Evolutionary conservation across 1,140 invertebrate genomes (phyloP).

Genomic region (Leptestheria dahalacensis): DNA sequence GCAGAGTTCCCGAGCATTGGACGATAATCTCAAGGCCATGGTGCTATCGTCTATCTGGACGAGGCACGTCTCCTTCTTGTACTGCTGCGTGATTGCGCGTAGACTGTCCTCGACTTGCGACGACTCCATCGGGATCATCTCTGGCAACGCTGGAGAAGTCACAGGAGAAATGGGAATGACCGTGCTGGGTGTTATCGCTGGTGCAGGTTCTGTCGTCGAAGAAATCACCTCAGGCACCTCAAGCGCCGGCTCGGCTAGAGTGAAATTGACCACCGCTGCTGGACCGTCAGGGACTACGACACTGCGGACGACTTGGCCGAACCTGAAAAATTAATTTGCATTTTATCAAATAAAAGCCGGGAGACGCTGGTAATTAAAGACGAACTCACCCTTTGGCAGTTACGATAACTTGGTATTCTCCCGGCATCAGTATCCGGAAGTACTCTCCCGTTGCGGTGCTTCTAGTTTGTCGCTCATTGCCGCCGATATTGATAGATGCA

Average conservation of each 20-base stretch:
- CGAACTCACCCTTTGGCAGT: slow-evolving; percentile 38
- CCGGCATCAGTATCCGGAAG: slow-evolving; percentile 56
- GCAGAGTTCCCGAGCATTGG: background rate
- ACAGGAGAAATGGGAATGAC: too few relatives aligned
- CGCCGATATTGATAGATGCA: slow-evolving; percentile 51
- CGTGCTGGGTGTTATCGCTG: too few relatives aligned
- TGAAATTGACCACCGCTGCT: slow-evolving; percentile 55
- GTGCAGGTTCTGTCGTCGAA: background rate
- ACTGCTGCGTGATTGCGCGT: background rate
- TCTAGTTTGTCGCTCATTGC: slow-evolving; percentile 56
- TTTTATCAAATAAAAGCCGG: background rate
- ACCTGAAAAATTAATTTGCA: slow-evolving; percentile 31
- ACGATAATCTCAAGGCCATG: background rate
- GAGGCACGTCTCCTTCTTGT: background rate
- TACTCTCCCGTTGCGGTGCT: slow-evolving; percentile 52
- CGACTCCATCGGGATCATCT: background rate
- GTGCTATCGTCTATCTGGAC: background rate
- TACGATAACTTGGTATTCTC: slow-evolving; percentile 47
- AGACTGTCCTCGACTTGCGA: background rate
- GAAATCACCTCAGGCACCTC: background rate
- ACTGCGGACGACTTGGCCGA: slow-evolving; percentile 41
- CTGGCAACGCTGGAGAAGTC: background rate
- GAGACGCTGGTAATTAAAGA: background rate
- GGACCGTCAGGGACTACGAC: slow-evolving; percentile 45
- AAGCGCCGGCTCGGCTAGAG: slow-evolving; percentile 29